Evolutionary conservation across 2,888 invertebrate species (phyloP).

Genomic region (Hyppa rectilinea): DNA sequence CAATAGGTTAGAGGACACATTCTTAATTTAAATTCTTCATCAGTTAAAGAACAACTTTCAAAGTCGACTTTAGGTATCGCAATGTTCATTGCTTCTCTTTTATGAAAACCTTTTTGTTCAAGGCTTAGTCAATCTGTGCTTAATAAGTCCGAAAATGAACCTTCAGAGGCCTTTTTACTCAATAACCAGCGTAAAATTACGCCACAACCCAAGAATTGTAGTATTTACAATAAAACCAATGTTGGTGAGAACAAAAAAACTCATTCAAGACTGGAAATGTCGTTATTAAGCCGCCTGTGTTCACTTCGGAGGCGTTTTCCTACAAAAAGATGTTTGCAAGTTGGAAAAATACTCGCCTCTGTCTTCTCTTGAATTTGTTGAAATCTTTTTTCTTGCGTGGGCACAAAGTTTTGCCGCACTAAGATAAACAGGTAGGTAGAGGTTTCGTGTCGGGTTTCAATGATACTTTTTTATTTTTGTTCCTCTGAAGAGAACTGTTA

Average conservation of each 20-base stretch:
- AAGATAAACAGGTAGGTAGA: slow-evolving; percentile 50
- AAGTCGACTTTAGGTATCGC: not conserved
- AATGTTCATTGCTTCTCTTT: slow-evolving; percentile 1
- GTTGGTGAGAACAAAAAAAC: slow-evolving; percentile 54
- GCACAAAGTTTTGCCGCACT: slow-evolving; percentile 43
- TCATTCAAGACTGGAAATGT: slow-evolving; percentile 61
- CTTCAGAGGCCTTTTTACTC: slow-evolving; percentile 29
- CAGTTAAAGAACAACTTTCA: not conserved
- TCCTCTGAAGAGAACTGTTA: slow-evolving; percentile 5
- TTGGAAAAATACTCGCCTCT: slow-evolving; percentile 54
- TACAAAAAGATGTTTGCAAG: slow-evolving; percentile 60
- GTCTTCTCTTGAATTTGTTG: slow-evolving; percentile 56
- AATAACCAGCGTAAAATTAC: slow-evolving; percentile 53
- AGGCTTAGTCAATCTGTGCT: slow-evolving; percentile 38
- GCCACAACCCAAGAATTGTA: slow-evolving; percentile 48
- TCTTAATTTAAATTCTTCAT: slow-evolving; percentile 1
- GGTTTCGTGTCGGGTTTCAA: slow-evolving; percentile 18
- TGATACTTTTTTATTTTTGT: slow-evolving; percentile 23
- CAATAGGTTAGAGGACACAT: not conserved
- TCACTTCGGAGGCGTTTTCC: slow-evolving; percentile 52
- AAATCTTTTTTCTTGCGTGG: slow-evolving; percentile 55
- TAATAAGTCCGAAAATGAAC: slow-evolving; percentile 51
- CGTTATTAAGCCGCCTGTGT: slow-evolving; percentile 63
- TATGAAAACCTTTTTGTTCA: slow-evolving; percentile 30
- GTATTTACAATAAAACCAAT: slow-evolving; percentile 62